These are phyloP conservation scores for Tupaia chinensis DNA, from an alignment of 2,113 vertebrate genomes.

Conservation along the genomic window DNA sequence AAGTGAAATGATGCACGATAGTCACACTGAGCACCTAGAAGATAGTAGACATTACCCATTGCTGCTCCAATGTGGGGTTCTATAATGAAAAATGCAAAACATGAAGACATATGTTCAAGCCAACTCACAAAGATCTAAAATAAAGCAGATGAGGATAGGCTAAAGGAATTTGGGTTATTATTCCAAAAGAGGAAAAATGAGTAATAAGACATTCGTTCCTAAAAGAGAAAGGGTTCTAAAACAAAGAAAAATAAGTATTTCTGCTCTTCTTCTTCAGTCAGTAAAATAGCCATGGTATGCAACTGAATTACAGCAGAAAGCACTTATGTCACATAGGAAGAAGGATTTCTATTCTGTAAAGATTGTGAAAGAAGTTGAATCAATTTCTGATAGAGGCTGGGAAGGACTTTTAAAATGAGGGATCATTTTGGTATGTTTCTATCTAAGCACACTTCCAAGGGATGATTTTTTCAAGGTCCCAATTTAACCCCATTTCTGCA, in stretches of 20 bases:
- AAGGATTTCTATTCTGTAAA: not conserved
- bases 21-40: not conserved
- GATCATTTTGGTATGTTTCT: not conserved
- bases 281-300: not conserved
- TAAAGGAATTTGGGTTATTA: not conserved
- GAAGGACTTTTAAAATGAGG: conserved; percentile 21
- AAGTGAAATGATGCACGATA: not conserved
- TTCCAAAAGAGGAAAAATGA: not conserved
- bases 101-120: not conserved
- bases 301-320: conserved; percentile 3
- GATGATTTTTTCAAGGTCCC: not conserved
- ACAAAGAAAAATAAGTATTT: conserved; percentile 13
- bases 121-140: not conserved
- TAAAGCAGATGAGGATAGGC: not conserved
- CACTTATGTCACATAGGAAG: not conserved
- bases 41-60: not conserved
- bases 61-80: too few species aligned
- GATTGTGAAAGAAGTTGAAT: not conserved
- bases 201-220: not conserved
- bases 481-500: not conserved
- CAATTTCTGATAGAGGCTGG: not conserved
- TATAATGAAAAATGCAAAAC: not conserved
- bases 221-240: not conserved
- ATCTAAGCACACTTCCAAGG: not conserved
- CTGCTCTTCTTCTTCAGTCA: conserved; percentile 12